Evolutionary conservation across 2,113 vertebrate species (phyloP), one percentile per base, ranked within the genome.

Genomic region (Fulica atra): DNA sequence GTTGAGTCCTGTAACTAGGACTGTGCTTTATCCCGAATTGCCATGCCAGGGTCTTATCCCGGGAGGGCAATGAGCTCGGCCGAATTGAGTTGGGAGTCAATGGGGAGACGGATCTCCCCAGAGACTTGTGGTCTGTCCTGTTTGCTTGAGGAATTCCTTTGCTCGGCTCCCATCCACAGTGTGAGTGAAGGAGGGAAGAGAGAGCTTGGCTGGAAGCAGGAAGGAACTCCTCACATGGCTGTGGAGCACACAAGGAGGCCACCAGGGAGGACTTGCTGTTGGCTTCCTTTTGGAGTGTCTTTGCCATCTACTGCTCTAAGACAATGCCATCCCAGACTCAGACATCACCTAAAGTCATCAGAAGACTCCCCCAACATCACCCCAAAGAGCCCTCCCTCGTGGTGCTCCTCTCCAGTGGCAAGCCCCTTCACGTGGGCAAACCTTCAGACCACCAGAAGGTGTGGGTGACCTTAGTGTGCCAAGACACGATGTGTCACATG

Each of bases 111-210:
- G 44, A 76, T 46, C 12, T 40, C 46, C 31, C 16, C 35, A 20
- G 31, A 36, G 10, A 16, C 59, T 74, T 4, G 0, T 16, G 33
- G 66, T 8, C 91, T 59, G 2, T 66, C 44, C 17, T 74, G 40
- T 40, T 54, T 36, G 28, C 26, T 54, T 24, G 10, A 29, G 20
- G 9, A 69, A 21, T 42, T 21, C 31, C 44, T 13, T 16, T 44
- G 6, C 29, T 28, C 20, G 11, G 64, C 7, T 74, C 19, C 16
- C n/a, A 9, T 5, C 2, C 0, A 0, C 23, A 31, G 64, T 66
- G 0, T 1, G 21, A 18, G 18, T 28, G 6, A 19, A 26, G 51
- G 24, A 42, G 60, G 60, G 35, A 29, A 53, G 25, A 18, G 6
- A 68, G 28, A 13, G 21, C 6, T 35, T 35, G 38, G 18, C 26